phyloP scores from a whole-genome alignment of 2,113 vertebrate genomes.

The Puntigrus tetrazona region DNA sequence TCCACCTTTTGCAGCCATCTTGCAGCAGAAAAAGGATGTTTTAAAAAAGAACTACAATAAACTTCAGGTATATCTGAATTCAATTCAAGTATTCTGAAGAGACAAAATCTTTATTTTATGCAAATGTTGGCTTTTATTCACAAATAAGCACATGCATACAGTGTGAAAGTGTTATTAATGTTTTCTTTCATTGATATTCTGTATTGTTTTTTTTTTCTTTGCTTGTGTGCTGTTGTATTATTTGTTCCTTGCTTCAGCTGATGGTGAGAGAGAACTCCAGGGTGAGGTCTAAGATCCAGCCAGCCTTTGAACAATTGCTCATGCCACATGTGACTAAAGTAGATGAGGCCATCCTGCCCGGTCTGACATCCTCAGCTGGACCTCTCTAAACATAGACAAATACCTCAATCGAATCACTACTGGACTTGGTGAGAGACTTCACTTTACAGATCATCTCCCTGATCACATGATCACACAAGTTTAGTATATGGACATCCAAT shows the following conservation, averaged over 20 bases:
- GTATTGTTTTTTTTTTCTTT: too few relatives aligned
- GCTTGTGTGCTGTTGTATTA: neutral
- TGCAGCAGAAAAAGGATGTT: conserved; percentile 77
- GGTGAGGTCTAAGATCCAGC: conserved; percentile 85
- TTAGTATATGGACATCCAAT: neutral
- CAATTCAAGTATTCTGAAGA: too few relatives aligned
- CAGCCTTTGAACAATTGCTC: conserved; percentile 77
- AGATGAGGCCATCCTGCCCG: conserved; percentile 84
- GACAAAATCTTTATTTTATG: too few relatives aligned
- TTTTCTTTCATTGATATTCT: too few relatives aligned
- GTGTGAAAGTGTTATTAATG: too few relatives aligned
- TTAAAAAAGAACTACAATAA: conserved; percentile 82
- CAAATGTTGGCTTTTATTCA: too few relatives aligned
- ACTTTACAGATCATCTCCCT: neutral
- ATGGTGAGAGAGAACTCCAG: conserved; percentile 86
- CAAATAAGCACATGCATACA: too few relatives aligned
- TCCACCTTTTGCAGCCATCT: conserved; percentile 79
- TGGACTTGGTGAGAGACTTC: conserved; percentile 78
- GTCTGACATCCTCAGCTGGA: conserved; percentile 86
- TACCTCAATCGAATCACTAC: conserved; percentile 78
- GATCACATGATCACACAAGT: neutral
- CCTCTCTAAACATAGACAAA: conserved; percentile 85
- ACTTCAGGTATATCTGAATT: conserved; percentile 81
- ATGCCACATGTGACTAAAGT: conserved; percentile 80
- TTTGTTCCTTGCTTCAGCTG: conserved; percentile 72